Percentiles rank a stretch among this genome's conserved stretches.
Evolutionary conservation across 2,113 vertebrate genomes (phyloP).

Genomic region (Gallinago jamesoni): DNA sequence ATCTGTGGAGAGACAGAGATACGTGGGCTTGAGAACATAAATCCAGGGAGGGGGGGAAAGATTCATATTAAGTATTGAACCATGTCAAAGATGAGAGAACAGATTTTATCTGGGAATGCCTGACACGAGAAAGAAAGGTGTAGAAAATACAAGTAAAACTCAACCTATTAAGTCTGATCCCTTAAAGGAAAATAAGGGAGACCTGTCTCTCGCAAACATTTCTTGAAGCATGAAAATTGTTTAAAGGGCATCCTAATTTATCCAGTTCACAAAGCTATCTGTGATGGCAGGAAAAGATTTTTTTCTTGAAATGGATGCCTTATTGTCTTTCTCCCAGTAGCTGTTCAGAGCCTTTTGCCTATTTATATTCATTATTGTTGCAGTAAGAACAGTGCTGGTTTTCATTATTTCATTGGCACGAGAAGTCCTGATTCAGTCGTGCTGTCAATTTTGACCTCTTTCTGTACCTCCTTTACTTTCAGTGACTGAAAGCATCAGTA

Average conservation of each 20-base stretch:
- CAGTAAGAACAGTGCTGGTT: slow-evolving; percentile 70
- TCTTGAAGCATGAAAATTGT: slow-evolving; percentile 55
- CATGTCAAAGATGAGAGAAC: not conserved
- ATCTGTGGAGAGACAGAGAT: not conserved
- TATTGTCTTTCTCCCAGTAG: slow-evolving; percentile 57
- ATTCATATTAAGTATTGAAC: not conserved
- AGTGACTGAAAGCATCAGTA: slow-evolving; percentile 44
- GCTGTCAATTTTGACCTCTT: slow-evolving; percentile 65
- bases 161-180: slow-evolving; percentile 21
- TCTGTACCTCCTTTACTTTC: slow-evolving; percentile 23
- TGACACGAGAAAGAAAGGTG: not conserved
- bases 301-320: slow-evolving; percentile 69
- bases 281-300: slow-evolving; percentile 65
- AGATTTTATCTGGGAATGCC: not conserved
- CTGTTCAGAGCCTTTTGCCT: slow-evolving; percentile 66
- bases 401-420: slow-evolving; percentile 75
- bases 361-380: slow-evolving; percentile 73
- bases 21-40: not conserved
- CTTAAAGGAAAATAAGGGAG: slow-evolving; percentile 45
- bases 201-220: slow-evolving; percentile 26
- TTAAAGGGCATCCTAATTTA: slow-evolving; percentile 67
- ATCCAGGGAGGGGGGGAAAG: not conserved
- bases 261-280: slow-evolving; percentile 66
- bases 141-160: slow-evolving; percentile 2
- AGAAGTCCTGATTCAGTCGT: slow-evolving; percentile 63